A percentile compares a stretch with the other conserved stretches of the same genome.
These are phyloP conservation scores for Nemotelus pantherinus DNA, from an alignment of 2,888 invertebrate species.

Conservation along the genomic window DNA sequence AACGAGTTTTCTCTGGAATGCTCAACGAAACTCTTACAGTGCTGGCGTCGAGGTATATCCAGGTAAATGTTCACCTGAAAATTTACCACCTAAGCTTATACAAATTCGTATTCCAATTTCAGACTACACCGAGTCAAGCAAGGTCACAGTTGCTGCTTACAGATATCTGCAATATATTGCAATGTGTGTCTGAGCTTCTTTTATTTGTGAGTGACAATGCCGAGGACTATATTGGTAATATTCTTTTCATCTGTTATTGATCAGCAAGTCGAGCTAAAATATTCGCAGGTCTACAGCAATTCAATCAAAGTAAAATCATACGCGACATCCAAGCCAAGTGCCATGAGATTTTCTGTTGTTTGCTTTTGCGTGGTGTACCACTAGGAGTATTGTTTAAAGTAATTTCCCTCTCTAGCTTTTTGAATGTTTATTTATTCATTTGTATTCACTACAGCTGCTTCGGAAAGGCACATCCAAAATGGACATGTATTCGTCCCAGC, in stretches of 20 bases:
- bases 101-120: constrained; percentile 53
- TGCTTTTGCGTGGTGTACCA: constrained; percentile 79
- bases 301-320: constrained; percentile 74
- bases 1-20: constrained; percentile 85
- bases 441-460: constrained; percentile 63
- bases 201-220: constrained; percentile 75
- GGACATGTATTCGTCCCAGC: constrained; percentile 68
- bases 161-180: constrained; percentile 79
- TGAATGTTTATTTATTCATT: constrained; percentile 12
- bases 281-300: constrained; percentile 68
- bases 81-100: constrained; percentile 6
- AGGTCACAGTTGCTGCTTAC: constrained; percentile 72
- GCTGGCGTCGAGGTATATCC: constrained; percentile 80
- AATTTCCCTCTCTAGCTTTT: constrained; percentile 19
- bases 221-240: constrained; percentile 65
- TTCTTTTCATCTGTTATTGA: too few relatives aligned
- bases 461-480: constrained; percentile 69
- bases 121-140: constrained; percentile 74
- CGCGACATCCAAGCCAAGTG: constrained; percentile 86
- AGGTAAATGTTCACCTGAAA: constrained; percentile 65
- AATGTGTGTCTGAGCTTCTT: constrained; percentile 78
- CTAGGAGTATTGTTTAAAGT: constrained; percentile 82
- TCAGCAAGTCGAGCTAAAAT: constrained; percentile 53
- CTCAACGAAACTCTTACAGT: constrained; percentile 86
- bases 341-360: constrained; percentile 78